Evolutionary conservation across 2,113 vertebrate genomes (phyloP), one percentile per base, ranked within the genome.

Genomic region (Spheniscus mendiculus): DNA sequence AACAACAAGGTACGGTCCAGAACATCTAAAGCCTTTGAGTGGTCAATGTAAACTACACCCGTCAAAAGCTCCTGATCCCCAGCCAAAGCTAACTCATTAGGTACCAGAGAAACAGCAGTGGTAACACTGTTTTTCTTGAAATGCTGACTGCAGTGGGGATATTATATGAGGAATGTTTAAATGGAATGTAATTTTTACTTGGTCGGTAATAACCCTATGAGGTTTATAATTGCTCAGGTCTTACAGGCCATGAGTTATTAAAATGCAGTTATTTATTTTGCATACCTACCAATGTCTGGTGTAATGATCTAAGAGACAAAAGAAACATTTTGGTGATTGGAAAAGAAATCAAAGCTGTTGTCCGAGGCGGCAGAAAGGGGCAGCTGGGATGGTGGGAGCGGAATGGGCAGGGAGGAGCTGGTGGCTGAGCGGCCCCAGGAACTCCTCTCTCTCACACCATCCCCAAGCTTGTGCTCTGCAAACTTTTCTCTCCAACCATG

Each of bases 41-140:
- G 90, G 89, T 89, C 92, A 74, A 62, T 92, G 91, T 82, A 94
- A 96, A 85, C 79, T 81, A 85, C 66, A 93, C 78, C 67, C 49
- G 5, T 62, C 77, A 81, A 96, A 80, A 81, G 67, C 87, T 95
- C 89, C 96, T 94, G 96, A 96, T 95, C 82, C 49, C 25, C 83
- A 79, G 95, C 97, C 96, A 96, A 97, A 95, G 93, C 90, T 50
- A 96, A 97, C 95, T 96, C 88, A 96, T 97, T 97, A 97, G 89
- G 88, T 74, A 93, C 91, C 92, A 96, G 83, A 94, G 88, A 74
- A 93, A 90, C 89, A 94, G 96, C 88, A 36, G 6, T 90, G 78
- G 65, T 83, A 96, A 96, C 85, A 77, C 74, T 83, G 94, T 76
- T 94, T 88, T 94, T 62, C 95, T 93, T 88, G 84, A 88, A 90